A percentile compares a stretch with the other conserved stretches of the same genome.
phyloP scores from a whole-genome alignment of 2,888 invertebrate species.

The Eurytoma californica region DNA sequence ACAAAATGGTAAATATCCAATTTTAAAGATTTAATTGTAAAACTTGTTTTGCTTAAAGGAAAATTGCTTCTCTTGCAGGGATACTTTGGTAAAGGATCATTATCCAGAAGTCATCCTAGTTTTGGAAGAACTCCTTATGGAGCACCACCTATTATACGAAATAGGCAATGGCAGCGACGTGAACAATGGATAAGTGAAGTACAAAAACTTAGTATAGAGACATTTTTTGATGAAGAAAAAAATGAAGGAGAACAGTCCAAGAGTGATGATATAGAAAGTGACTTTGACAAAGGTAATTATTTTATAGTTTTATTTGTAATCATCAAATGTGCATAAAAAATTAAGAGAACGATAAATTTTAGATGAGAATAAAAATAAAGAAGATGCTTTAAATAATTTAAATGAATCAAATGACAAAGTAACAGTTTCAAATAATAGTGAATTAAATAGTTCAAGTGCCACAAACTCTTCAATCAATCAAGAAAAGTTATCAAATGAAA shows the following conservation, averaged over 20 bases:
- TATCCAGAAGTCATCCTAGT: constrained; percentile 78
- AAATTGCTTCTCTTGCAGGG: constrained; percentile 75
- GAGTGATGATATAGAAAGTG: constrained; percentile 18
- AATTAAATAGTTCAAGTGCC: constrained; percentile 11
- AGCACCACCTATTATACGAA: constrained; percentile 77
- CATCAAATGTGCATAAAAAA: background rate
- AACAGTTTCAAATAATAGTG: constrained; percentile 11
- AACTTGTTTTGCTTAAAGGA: constrained; percentile 1
- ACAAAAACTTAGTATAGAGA: constrained; percentile 63
- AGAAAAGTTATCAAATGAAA: constrained; percentile 46
- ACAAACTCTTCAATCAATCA: constrained; percentile 4
- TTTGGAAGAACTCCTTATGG: constrained; percentile 73
- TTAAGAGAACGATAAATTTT: constrained; percentile 10
- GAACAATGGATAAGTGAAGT: constrained; percentile 77
- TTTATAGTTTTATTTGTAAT: background rate
- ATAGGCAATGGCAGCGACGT: constrained; percentile 80
- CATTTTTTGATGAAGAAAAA: constrained; percentile 56
- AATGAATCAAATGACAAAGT: constrained; percentile 12
- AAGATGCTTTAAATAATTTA: background rate
- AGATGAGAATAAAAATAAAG: constrained; percentile 23
- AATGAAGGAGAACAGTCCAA: constrained; percentile 41
- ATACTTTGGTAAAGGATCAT: constrained; percentile 85
- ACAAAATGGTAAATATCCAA: constrained; percentile 77
- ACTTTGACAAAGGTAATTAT: constrained; percentile 13
- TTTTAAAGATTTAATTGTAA: constrained; percentile 1